Base-by-base conservation (phyloP, 2,797 vertebrate genomes). In the Diceros bicornis region DNA sequence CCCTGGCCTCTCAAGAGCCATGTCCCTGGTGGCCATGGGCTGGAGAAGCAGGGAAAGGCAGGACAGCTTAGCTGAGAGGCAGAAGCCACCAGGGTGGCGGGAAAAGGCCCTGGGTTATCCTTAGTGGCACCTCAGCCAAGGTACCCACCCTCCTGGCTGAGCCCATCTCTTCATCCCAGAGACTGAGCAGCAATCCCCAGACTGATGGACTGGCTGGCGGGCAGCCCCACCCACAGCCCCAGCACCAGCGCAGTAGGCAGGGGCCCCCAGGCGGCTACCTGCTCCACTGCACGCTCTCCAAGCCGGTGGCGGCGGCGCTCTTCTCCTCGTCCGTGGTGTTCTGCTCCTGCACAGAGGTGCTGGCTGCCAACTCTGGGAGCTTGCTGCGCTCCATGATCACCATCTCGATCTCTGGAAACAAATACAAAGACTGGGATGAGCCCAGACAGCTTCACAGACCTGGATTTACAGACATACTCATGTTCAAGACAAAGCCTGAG, bases 291-390 rank as follows among this genome's bases (percentile, higher is more conserved):
- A 72, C 88, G 0, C 90, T 97, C 59, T 98, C 98, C 2, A 95
- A 92, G 29, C 98, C 98, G 4, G 99, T 99, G n/a, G 99, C 99
- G 0, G 99, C 99, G 0, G 99, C 99, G 0, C 99, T 99, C 98
- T 99, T 99, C 98, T 99, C 99, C 97, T 99, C 99, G 1, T 99
- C 99, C 0, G 99, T 99, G 96, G 99, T 99, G 98, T 99, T 99
- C 98, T 99, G 99, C 96, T 99, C 99, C 0, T 99, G 99, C 97
- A 99, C 97, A 0, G 98, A 95, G 20, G 97, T 6, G 74, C 97
- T 90, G 62, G 98, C 55, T 2, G 98, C 98, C 23, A 99, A 95
- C 86, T 99, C 99, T 0, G 99, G 99, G 81, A 99, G 98, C 92
- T 99, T 99, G 97, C 99, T 99, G 92, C 99, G 99, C 96, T 99